These are phyloP conservation scores for Cossypha heuglini DNA, from an alignment of 2,797 vertebrate genomes.

Conservation along the genomic window DNA sequence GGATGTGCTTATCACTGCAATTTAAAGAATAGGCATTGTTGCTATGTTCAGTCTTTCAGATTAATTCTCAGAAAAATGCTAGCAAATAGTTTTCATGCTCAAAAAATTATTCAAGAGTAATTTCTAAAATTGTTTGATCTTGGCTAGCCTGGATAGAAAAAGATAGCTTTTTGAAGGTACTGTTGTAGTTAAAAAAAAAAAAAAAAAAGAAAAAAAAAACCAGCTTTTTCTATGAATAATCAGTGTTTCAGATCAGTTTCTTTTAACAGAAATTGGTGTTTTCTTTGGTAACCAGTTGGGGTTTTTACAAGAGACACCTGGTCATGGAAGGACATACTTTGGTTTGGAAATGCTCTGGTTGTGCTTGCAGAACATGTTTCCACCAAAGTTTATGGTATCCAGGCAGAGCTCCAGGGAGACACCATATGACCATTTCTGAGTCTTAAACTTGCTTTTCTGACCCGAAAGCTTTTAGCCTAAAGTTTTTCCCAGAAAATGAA, in stretches of 20 bases:
- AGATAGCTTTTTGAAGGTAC: not conserved
- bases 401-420: not conserved
- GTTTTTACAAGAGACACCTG: not conserved
- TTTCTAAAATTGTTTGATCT: not conserved
- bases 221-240: not conserved
- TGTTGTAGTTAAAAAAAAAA: not conserved
- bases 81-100: not conserved
- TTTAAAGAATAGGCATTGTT: conserved; percentile 29
- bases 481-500: not conserved
- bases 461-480: not conserved
- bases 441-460: not conserved
- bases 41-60: not conserved
- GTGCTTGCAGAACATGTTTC: not conserved
- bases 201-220: too few relatives aligned
- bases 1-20: not conserved
- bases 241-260: not conserved
- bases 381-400: not conserved
- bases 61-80: not conserved
- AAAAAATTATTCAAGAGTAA: not conserved
- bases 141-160: not conserved
- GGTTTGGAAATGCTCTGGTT: not conserved
- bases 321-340: not conserved
- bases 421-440: not conserved
- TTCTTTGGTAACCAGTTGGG: not conserved
- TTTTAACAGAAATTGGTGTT: not conserved